Evolutionary conservation across 2,888 invertebrate species (phyloP).

Genomic region (Hirudinaria manillensis): DNA sequence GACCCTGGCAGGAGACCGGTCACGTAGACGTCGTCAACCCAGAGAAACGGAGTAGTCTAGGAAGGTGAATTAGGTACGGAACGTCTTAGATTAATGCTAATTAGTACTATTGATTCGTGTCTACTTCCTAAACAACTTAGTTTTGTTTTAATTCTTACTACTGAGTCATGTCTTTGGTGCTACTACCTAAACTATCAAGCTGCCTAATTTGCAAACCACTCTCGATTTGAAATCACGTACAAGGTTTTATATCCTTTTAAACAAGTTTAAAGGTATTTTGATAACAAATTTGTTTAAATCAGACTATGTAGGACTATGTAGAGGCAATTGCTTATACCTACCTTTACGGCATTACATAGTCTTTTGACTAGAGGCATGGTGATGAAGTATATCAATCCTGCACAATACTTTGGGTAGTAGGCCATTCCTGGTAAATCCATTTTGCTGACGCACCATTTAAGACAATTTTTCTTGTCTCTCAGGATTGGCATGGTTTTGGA

Average conservation of each 20-base stretch:
- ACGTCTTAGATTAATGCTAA: background rate
- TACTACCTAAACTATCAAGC: background rate
- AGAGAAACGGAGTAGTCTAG: conserved; percentile 41
- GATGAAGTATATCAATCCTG: conserved; percentile 45
- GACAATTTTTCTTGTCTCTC: conserved; percentile 35
- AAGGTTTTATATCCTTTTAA: no score
- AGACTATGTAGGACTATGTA: no score
- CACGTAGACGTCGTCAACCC: conserved; percentile 48
- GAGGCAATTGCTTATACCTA: no score
- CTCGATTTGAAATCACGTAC: no score
- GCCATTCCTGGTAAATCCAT: conserved; percentile 36
- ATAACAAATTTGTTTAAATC: no score
- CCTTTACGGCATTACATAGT: background rate
- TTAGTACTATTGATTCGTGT: background rate
- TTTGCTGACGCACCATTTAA: conserved; percentile 41
- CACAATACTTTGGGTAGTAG: conserved; percentile 45
- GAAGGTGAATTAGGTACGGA: background rate
- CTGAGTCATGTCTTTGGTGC: background rate
- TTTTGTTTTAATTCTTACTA: background rate
- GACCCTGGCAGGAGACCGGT: conserved; percentile 43
- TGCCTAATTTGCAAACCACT: background rate
- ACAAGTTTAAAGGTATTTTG: no score
- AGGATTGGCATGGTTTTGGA: conserved; percentile 1
- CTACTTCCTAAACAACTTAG: background rate
- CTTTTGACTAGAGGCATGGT: conserved; percentile 42